Evolutionary conservation across 2,888 invertebrate species (phyloP).

Genomic region (Ochropleura leucogaster): DNA sequence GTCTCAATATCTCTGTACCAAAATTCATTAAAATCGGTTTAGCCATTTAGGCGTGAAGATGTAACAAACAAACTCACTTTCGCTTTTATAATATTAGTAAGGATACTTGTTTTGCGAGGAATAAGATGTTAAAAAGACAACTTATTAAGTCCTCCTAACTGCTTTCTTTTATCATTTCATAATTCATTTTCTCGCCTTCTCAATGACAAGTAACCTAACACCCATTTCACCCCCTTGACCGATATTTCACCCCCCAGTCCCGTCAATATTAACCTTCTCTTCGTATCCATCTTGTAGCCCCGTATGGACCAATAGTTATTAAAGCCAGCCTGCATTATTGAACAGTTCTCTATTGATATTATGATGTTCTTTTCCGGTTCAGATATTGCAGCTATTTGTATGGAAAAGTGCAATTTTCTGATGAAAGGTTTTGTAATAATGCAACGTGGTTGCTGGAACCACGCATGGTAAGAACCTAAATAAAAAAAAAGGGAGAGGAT

Average conservation of each 20-base stretch:
- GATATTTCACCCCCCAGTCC: not conserved
- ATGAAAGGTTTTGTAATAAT: slow-evolving; percentile 1
- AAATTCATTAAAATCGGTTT: no score
- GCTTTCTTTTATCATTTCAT: not conserved
- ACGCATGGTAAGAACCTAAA: not conserved
- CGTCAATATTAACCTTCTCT: slow-evolving; percentile 2
- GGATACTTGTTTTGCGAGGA: no score
- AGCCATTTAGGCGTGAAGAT: no score
- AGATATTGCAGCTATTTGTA: slow-evolving; percentile 29
- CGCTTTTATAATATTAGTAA: no score
- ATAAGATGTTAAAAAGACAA: not conserved
- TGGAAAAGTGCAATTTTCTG: slow-evolving; percentile 32
- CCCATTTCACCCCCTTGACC: slow-evolving; percentile 13
- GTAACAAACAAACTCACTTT: no score
- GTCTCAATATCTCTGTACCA: no score
- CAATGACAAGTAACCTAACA: not conserved
- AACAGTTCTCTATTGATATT: slow-evolving; percentile 22
- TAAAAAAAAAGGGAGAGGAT: not conserved
- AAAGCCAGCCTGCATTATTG: slow-evolving; percentile 22
- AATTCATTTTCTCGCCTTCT: not conserved
- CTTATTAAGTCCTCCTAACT: not conserved
- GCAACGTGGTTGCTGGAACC: not conserved
- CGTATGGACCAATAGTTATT: not conserved
- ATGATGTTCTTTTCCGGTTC: not conserved
- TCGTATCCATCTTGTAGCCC: not conserved